A percentile compares a stretch with the other conserved stretches of the same genome.
phyloP scores from a whole-genome alignment of 2,797 vertebrate species.

The Takifugu ocellatus region DNA sequence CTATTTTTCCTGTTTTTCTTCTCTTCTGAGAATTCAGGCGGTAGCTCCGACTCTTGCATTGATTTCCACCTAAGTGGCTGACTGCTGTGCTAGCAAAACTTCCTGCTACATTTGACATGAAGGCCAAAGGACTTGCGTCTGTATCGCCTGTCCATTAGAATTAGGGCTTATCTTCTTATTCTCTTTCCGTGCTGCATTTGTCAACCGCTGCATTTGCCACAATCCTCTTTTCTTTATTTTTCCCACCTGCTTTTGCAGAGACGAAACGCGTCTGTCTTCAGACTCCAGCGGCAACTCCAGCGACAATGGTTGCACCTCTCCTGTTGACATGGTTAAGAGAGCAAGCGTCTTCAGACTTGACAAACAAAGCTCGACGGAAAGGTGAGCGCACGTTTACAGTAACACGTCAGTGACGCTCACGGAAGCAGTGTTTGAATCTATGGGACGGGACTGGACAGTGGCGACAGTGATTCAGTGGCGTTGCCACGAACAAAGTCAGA shows the following conservation, averaged over 20 bases:
- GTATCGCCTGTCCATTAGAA: slow-evolving; percentile 35
- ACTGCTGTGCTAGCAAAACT: slow-evolving; percentile 8
- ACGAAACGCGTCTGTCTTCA: slow-evolving; percentile 14
- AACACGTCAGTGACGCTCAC: too few relatives aligned
- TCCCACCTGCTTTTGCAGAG: slow-evolving; percentile 32
- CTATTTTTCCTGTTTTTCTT: slow-evolving; percentile 6
- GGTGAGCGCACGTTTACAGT: slow-evolving; percentile 32
- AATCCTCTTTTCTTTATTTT: neutral
- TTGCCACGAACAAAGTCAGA: too few relatives aligned
- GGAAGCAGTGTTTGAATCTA: too few relatives aligned
- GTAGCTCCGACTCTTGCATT: slow-evolving; percentile 10
- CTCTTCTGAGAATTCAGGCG: slow-evolving; percentile 3
- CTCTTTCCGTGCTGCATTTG: slow-evolving; percentile 11
- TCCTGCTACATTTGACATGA: slow-evolving; percentile 5
- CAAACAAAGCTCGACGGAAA: slow-evolving; percentile 24
- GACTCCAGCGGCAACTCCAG: slow-evolving; percentile 59
- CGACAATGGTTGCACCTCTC: slow-evolving; percentile 36
- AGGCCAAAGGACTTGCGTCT: slow-evolving; percentile 18
- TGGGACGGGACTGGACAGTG: neutral
- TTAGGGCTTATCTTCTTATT: slow-evolving; percentile 20
- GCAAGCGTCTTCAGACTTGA: neutral
- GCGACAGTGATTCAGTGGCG: too few relatives aligned
- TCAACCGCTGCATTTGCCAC: neutral
- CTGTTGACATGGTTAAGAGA: slow-evolving; percentile 22
- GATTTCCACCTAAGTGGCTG: slow-evolving; percentile 13